Evolutionary conservation across 2,888 invertebrate genomes (phyloP).

Genomic region (Cyclophora albipunctata): DNA sequence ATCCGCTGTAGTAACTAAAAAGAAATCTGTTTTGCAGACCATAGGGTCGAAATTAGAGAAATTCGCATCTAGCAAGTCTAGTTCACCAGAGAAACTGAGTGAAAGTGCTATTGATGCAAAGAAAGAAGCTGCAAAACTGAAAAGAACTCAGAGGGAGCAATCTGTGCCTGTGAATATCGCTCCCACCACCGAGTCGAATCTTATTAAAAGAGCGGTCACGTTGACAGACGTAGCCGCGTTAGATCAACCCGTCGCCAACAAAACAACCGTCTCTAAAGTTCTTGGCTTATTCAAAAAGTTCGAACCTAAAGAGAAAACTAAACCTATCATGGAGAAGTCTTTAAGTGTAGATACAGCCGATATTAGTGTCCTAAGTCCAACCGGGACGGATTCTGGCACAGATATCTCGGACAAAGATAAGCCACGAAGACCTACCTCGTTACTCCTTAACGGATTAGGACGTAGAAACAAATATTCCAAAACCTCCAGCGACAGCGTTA

Average conservation of each 20-base stretch:
- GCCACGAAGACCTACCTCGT: constrained; percentile 70
- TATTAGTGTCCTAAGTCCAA: constrained; percentile 27
- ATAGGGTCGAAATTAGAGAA: constrained; percentile 87
- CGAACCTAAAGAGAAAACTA: constrained; percentile 75
- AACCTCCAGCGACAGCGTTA: constrained; percentile 59
- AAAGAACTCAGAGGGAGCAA: constrained; percentile 78
- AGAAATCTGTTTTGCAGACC: constrained; percentile 82
- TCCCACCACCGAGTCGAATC: constrained; percentile 77
- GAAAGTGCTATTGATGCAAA: constrained; percentile 36
- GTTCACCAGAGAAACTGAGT: constrained; percentile 66
- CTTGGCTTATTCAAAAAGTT: constrained; percentile 85
- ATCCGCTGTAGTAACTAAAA: constrained; percentile 58
- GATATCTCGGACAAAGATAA: constrained; percentile 52
- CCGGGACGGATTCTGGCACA: constrained; percentile 21
- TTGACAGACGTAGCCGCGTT: constrained; percentile 79
- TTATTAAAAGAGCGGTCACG: constrained; percentile 83
- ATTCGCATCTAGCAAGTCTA: constrained; percentile 71
- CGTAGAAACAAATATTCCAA: constrained; percentile 68
- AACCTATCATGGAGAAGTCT: constrained; percentile 43
- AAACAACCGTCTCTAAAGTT: constrained; percentile 83
- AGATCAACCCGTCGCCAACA: constrained; percentile 54
- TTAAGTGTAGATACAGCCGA: constrained; percentile 27
- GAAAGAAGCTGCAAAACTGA: constrained; percentile 60
- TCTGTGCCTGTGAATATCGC: constrained; percentile 76
- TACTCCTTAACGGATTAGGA: constrained; percentile 71